These are phyloP conservation scores for Cyprinodon tularosa DNA, from an alignment of 2,113 vertebrate genomes.

Conservation along the genomic window DNA sequence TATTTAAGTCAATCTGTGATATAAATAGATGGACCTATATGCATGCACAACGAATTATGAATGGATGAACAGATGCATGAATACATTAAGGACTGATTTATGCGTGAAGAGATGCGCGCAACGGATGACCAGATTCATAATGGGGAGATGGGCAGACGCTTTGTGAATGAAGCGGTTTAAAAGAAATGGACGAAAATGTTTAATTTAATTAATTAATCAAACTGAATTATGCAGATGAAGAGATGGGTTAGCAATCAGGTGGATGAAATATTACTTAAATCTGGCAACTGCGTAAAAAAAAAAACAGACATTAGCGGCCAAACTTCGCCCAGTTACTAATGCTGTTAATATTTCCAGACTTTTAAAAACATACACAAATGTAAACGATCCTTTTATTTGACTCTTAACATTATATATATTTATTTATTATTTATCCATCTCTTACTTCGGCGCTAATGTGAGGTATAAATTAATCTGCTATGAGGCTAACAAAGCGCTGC, in stretches of 20 bases:
- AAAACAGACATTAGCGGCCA: background rate
- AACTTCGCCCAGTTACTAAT: background rate
- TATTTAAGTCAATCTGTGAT: too few relatives aligned
- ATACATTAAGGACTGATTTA: too few relatives aligned
- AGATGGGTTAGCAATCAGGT: too few relatives aligned
- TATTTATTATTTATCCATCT: background rate
- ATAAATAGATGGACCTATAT: too few relatives aligned
- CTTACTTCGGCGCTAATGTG: background rate
- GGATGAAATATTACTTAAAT: background rate
- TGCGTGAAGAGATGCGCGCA: too few relatives aligned
- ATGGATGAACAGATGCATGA: background rate
- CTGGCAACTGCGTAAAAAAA: background rate
- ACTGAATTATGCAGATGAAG: too few relatives aligned
- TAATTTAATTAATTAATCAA: too few relatives aligned
- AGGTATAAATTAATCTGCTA: background rate
- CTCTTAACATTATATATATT: background rate
- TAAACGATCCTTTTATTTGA: background rate
- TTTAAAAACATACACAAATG: background rate
- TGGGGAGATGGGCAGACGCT: too few relatives aligned
- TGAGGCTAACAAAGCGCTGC: constrained; percentile 67
- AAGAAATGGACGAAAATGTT: too few relatives aligned
- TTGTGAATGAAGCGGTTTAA: too few relatives aligned
- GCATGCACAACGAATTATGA: too few relatives aligned
- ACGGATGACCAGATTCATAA: too few relatives aligned
- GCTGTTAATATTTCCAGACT: background rate